These are phyloP conservation scores for Gallinago jamesoni DNA, from an alignment of 2,113 vertebrate genomes.

Conservation along the genomic window DNA sequence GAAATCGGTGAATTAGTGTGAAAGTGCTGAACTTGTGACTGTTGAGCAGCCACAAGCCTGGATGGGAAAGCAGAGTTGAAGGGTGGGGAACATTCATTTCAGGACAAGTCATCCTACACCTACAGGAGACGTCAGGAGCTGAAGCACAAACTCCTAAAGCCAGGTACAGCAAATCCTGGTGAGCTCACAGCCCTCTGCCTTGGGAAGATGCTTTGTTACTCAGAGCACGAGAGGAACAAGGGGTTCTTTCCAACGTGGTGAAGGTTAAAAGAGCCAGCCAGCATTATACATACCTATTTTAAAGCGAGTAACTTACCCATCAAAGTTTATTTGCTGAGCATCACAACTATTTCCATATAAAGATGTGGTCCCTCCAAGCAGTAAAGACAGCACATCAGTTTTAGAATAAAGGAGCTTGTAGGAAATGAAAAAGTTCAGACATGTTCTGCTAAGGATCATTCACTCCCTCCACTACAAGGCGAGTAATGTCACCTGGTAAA, in stretches of 20 bases:
- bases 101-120: not conserved
- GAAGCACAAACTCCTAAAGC: no score
- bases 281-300: not conserved
- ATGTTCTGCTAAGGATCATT: not conserved
- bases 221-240: no score
- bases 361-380: not conserved
- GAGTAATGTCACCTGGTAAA: not conserved
- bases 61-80: accelerated
- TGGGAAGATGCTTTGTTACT: no score
- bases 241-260: no score
- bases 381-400: not conserved
- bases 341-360: not conserved
- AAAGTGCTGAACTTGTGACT: not conserved
- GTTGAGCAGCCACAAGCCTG: not conserved
- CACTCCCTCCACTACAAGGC: not conserved
- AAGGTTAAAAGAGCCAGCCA: no score
- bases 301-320: not conserved
- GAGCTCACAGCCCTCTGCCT: no score
- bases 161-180: no score
- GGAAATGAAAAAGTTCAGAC: not conserved
- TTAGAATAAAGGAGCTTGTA: not conserved
- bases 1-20: not conserved
- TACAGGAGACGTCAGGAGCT: not conserved
- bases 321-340: not conserved
- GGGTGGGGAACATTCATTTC: accelerated